A percentile compares a stretch with the other conserved stretches of the same genome.
These are phyloP conservation scores for Oreochromis grahami DNA, from an alignment of 2,797 vertebrate genomes.

Conservation along the genomic window DNA sequence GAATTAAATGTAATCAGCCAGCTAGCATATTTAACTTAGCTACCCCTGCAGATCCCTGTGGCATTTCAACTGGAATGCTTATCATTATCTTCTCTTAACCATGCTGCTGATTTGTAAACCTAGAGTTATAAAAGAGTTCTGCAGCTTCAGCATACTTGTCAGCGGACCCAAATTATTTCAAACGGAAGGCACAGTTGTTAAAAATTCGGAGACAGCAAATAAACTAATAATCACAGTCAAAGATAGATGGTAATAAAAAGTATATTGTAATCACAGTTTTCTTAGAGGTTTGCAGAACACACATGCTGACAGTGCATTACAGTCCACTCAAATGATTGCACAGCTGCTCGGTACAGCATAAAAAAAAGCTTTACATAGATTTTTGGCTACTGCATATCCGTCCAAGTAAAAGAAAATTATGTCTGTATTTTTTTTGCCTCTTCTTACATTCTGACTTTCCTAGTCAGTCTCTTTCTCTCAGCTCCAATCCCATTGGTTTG, in stretches of 20 bases:
- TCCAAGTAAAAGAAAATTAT: not conserved
- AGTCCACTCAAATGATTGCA: not conserved
- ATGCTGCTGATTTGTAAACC: constrained; percentile 23
- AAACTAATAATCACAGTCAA: not conserved
- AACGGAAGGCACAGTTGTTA: constrained; percentile 2
- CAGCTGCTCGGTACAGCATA: not conserved
- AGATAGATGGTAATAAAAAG: not conserved
- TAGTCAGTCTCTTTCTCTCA: not conserved
- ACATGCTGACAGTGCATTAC: not conserved
- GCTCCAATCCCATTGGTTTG: not conserved
- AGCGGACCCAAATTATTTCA: constrained; percentile 27
- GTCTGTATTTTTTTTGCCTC: not conserved
- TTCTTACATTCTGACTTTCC: not conserved
- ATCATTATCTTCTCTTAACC: constrained; percentile 50
- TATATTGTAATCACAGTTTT: constrained; percentile 5
- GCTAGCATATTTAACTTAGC: constrained; percentile 67
- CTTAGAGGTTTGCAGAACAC: constrained; percentile 1
- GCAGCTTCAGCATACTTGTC: constrained; percentile 6
- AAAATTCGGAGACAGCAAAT: not conserved
- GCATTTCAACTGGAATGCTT: constrained; percentile 37
- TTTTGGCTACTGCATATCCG: not conserved
- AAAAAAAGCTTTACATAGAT: not conserved
- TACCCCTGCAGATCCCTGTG: constrained; percentile 38
- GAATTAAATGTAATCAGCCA: constrained; percentile 67
- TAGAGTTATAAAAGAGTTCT: constrained; percentile 8